A percentile compares a stretch with the other conserved stretches of the same genome.
These are phyloP conservation scores for Willisornis vidua DNA, from an alignment of 2,113 vertebrate species.

Conservation along the genomic window DNA sequence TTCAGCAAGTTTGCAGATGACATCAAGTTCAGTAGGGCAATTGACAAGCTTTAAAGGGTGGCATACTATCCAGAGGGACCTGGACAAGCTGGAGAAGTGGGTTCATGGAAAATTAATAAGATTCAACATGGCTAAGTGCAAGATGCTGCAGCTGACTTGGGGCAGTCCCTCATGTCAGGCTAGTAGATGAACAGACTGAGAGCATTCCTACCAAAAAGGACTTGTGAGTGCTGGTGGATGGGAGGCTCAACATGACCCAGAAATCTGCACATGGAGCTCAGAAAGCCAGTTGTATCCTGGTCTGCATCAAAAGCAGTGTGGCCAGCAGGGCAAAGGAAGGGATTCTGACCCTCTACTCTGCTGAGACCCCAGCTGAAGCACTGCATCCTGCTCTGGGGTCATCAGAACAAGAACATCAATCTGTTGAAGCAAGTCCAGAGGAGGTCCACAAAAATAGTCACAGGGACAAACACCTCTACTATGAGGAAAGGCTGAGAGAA, in stretches of 20 bases:
- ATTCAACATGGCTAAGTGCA: not conserved
- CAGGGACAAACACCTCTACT: not conserved
- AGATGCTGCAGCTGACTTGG: not conserved
- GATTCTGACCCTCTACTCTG: not conserved
- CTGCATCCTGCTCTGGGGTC: not conserved
- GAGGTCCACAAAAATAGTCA: not conserved
- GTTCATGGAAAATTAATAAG: not conserved
- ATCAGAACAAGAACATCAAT: not conserved
- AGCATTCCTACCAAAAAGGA: not conserved
- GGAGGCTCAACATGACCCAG: not conserved
- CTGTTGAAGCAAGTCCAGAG: not conserved
- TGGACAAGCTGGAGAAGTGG: not conserved
- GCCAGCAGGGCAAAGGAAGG: not conserved
- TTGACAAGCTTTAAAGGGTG: fast-evolving
- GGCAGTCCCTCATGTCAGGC: fast-evolving
- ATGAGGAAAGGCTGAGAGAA: not conserved
- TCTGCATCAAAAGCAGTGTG: not conserved
- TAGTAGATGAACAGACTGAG: not conserved
- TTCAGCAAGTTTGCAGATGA: not conserved
- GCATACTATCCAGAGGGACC: not conserved
- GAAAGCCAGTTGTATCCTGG: fast-evolving
- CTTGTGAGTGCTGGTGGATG: not conserved
- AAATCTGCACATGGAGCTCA: fast-evolving
- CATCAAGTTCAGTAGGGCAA: not conserved
- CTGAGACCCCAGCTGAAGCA: not conserved